These are phyloP conservation scores for Atractosteus spatula DNA, from an alignment of 2,113 vertebrate species.

Conservation along the genomic window DNA sequence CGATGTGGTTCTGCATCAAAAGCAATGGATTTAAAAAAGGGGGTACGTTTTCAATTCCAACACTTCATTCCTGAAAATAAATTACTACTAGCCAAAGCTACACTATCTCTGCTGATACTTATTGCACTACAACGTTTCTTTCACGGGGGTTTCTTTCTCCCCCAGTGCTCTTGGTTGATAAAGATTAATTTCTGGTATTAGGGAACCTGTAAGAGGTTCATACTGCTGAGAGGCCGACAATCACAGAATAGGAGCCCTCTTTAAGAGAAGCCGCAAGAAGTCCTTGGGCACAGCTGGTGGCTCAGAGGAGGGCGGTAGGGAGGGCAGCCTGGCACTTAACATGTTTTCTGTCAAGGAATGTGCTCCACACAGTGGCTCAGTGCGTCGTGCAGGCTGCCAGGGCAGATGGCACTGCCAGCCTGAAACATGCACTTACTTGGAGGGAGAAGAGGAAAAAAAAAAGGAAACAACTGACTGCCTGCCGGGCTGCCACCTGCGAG, in stretches of 20 bases:
- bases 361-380: neutral
- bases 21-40: too few species aligned
- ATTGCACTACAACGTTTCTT: too few species aligned
- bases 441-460: neutral
- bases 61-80: too few species aligned
- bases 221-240: neutral
- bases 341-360: neutral
- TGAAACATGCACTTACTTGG: slow-evolving; percentile 38
- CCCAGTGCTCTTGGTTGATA: neutral
- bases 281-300: neutral
- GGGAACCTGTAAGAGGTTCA: neutral
- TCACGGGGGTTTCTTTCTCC: neutral
- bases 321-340: slow-evolving; percentile 13
- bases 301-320: neutral
- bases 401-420: slow-evolving; percentile 49
- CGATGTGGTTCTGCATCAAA: too few species aligned
- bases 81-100: too few species aligned
- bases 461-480: slow-evolving; percentile 47
- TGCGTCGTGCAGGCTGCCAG: slow-evolving; percentile 2
- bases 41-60: too few species aligned
- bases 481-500: slow-evolving; percentile 60
- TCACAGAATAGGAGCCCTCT: neutral
- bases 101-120: too few species aligned
- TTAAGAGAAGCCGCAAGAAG: neutral
- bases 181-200: neutral